Percentiles rank a stretch among this genome's conserved stretches.
These are phyloP conservation scores for Actinia tenebrosa DNA, from an alignment of 64 coral and sea anemone genomes.

Conservation along the genomic window DNA sequence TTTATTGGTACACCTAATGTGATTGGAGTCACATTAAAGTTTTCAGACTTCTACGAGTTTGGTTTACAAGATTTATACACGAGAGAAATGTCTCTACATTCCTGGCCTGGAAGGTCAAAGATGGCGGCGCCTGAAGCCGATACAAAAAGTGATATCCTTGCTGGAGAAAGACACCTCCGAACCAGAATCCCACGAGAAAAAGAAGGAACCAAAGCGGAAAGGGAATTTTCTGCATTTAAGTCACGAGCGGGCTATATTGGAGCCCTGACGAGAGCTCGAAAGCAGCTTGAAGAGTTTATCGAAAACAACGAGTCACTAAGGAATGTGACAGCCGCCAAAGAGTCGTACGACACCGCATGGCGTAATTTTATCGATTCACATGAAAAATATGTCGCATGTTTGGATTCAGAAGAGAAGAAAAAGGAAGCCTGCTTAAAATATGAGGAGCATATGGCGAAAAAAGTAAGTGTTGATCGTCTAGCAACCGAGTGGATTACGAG, in stretches of 20 bases:
- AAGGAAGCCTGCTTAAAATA: background rate
- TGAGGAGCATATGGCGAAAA: background rate
- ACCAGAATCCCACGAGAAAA: background rate
- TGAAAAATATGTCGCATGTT: background rate
- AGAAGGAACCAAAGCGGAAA: background rate
- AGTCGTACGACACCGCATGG: background rate
- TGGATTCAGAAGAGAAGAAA: background rate
- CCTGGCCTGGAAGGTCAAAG: background rate
- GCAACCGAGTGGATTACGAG: background rate
- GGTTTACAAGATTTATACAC: background rate
- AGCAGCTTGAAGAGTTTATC: background rate
- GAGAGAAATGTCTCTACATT: slow-evolving; percentile 3
- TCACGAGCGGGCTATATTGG: background rate
- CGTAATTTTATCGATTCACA: background rate
- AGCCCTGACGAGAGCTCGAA: background rate
- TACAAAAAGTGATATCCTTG: background rate
- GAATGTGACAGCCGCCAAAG: background rate
- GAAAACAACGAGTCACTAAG: background rate
- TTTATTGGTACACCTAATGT: background rate
- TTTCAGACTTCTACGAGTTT: slow-evolving; percentile 2
- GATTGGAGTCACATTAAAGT: slow-evolving; percentile 6
- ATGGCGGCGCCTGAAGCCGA: background rate
- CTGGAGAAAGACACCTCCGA: background rate
- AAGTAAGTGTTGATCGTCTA: background rate
- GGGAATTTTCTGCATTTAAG: background rate